Base-by-base conservation (phyloP, 2,113 vertebrate species). In the Atherinomorus stipes region DNA sequence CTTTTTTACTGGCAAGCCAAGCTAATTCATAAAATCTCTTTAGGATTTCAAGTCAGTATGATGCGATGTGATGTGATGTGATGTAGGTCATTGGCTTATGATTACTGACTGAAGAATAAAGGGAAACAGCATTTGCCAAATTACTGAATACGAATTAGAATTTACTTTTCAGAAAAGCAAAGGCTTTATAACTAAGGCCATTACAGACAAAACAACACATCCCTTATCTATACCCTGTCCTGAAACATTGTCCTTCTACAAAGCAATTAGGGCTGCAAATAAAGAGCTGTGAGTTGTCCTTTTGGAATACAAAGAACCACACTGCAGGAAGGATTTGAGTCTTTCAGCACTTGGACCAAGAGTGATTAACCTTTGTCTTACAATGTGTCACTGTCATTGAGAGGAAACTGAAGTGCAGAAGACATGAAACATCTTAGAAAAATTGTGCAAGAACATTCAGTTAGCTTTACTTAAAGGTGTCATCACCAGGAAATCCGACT, bases 341-440 rank as follows among this genome's bases (percentile, higher is more conserved):
- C 74, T 75, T 77, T 67, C 66, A 84, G 71, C 71, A 34, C 61
- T 69, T 54, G 70, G 83, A 82, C 72, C 58, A 49, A 28, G 25
- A 85, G 68, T 85, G 86, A 93, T 92, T 92, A 91, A 91, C 88
- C 89, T 90, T 91, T 87, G 90, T 83, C 84, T 75, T 74, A 65
- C 64, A 83, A 76, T 65, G 65, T 79, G 74, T 81, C 74, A 76
- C 80, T 74, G 81, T 87, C 83, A 89, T 90, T 23, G 54, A 69
- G 44, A 56, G 65, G 65, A 87, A 54, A 25, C 45, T 67, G 56
- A 40, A 40, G 23, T 52, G 57, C 63, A 23, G 64, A 72, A 80
- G 64, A 70, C 70, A 76, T 49, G 47, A 71, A 85, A 70, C 60
- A 80, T 4, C 77, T 21, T 7, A 57, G 37, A 54, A 76, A 47